Percentiles rank a stretch among this genome's conserved stretches.
Conservation (phyloP, 2,797 vertebrate species). For the Periophthalmus magnuspinnatus region DNA sequence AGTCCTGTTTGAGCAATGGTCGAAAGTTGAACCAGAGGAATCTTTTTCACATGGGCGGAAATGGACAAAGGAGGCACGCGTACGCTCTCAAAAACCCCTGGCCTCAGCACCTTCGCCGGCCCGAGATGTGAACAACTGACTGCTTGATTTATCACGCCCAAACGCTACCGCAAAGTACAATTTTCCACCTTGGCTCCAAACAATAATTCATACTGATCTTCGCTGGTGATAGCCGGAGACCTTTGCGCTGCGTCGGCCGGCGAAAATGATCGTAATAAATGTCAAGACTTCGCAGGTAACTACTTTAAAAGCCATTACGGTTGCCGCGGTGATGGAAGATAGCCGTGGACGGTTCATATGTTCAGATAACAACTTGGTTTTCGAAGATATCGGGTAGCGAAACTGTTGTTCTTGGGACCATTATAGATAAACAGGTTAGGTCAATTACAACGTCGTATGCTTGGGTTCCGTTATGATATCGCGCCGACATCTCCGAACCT, state of each 20-base stretch:
- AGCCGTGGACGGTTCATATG: slow-evolving; percentile 76
- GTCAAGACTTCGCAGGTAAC: slow-evolving; percentile 95
- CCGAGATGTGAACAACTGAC: slow-evolving; percentile 89
- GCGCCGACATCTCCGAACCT: slow-evolving; percentile 23
- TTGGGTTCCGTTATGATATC: slow-evolving; percentile 16
- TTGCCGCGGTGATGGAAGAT: slow-evolving; percentile 88
- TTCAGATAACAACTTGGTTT: slow-evolving; percentile 87
- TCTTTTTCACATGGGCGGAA: slow-evolving; percentile 51
- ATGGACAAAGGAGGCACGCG: slow-evolving; percentile 1
- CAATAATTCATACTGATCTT: slow-evolving; percentile 99
- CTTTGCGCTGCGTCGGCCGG: slow-evolving; percentile 80
- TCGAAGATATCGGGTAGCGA: slow-evolving; percentile 49
- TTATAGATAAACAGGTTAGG: slow-evolving; percentile 67
- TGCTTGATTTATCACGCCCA: slow-evolving; percentile 96
- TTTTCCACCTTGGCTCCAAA: slow-evolving; percentile 98
- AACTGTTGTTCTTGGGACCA: slow-evolving; percentile 52
- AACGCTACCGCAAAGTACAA: slow-evolving; percentile 97
- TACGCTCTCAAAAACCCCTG: slow-evolving; percentile 71
- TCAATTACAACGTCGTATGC: slow-evolving; percentile 53
- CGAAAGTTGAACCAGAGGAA: slow-evolving; percentile 50
- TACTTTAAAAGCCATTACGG: slow-evolving; percentile 98
- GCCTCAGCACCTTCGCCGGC: slow-evolving; percentile 93
- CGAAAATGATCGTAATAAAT: slow-evolving; percentile 96
- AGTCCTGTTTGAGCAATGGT: slow-evolving; percentile 44
- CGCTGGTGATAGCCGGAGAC: slow-evolving; percentile 93